Conservation (phyloP, 2,888 invertebrate genomes). For the Cheilosia impressa region DNA sequence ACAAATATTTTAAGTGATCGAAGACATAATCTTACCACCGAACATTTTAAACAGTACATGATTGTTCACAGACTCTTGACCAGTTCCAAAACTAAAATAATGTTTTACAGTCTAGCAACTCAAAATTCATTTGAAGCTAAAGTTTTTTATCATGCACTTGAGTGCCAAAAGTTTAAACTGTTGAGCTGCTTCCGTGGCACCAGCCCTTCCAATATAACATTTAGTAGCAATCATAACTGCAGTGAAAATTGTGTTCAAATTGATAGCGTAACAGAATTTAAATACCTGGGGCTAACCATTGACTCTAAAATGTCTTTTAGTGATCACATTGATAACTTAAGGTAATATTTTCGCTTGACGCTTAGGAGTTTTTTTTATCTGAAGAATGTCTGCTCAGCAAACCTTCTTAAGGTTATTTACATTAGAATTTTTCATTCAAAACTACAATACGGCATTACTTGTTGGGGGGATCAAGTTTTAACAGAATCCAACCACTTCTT, state of each 20-base stretch:
- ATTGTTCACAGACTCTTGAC: background rate
- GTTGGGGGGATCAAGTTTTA: too few species aligned
- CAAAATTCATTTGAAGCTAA: background rate
- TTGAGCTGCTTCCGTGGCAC: constrained; percentile 4
- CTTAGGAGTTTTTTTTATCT: too few species aligned
- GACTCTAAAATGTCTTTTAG: background rate
- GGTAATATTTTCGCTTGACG: background rate
- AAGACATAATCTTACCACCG: too few species aligned
- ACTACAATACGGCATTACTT: too few species aligned
- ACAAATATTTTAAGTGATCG: too few species aligned
- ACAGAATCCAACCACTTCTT: too few species aligned
- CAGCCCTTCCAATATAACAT: background rate
- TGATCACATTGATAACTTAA: background rate
- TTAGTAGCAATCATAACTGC: background rate
- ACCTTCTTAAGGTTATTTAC: too few species aligned
- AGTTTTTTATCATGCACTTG: background rate
- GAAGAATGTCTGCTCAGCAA: too few species aligned
- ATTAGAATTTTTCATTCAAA: too few species aligned
- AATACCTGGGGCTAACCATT: background rate
- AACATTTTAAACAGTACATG: too few species aligned
- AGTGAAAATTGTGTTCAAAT: background rate
- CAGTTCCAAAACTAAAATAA: background rate
- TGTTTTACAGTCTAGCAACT: background rate
- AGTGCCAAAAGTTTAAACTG: background rate
- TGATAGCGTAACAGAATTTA: background rate